These are phyloP conservation scores for Chlamydotis undulata DNA, from an alignment of 2,113 vertebrate species.

Conservation along the genomic window DNA sequence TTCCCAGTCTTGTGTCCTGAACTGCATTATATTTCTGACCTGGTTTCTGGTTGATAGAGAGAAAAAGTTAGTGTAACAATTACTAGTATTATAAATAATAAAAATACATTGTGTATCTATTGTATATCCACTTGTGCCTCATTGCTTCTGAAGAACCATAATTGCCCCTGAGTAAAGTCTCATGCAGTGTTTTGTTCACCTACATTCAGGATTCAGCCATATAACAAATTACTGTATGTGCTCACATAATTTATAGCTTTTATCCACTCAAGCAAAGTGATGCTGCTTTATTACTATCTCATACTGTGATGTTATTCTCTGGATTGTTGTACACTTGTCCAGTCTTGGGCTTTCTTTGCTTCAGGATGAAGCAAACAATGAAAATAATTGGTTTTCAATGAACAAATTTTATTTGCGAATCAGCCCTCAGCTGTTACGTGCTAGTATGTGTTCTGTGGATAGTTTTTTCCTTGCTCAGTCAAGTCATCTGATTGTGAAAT, in stretches of 20 bases:
- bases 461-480: neutral
- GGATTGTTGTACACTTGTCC: neutral
- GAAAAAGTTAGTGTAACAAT: neutral
- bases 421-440: neutral
- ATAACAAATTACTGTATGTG: neutral
- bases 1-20: neutral
- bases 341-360: neutral
- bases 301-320: neutral
- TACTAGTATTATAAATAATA: neutral
- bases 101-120: neutral
- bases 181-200: neutral
- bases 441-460: neutral
- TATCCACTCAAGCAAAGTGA: neutral
- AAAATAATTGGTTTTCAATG: neutral
- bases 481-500: neutral
- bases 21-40: neutral
- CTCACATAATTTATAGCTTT: neutral
- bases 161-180: neutral
- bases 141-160: neutral
- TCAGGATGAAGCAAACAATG: neutral
- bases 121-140: neutral
- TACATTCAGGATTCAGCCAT: neutral
- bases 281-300: neutral
- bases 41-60: neutral
- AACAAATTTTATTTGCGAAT: neutral